Conservation (phyloP, 2,797 vertebrate species). For the Silurus lanzhouensis region DNA sequence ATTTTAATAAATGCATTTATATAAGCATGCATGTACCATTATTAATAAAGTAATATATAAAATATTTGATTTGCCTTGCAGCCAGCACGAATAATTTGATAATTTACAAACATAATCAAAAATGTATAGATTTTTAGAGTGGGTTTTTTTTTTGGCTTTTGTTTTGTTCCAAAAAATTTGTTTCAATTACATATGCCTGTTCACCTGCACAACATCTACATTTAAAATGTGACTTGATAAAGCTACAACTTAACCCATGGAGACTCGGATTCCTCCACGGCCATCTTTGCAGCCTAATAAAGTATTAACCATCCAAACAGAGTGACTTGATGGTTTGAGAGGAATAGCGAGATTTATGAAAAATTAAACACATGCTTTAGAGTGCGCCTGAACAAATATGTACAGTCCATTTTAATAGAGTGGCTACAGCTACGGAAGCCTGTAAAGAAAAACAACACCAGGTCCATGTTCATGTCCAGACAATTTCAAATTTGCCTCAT, state of each 20-base stretch:
- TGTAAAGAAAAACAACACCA: conserved; percentile 18
- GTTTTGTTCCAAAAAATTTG: background rate
- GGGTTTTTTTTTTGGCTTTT: background rate
- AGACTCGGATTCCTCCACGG: background rate
- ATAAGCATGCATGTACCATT: background rate
- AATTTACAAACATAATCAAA: no score
- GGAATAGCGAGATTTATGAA: conserved; percentile 50
- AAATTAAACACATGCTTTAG: conserved; percentile 53
- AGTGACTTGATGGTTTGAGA: conserved; percentile 40
- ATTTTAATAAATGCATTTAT: background rate
- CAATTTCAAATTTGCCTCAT: conserved; percentile 32
- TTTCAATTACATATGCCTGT: background rate
- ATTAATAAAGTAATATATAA: background rate
- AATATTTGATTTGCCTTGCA: background rate
- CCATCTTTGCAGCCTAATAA: conserved; percentile 31
- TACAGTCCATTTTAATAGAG: conserved; percentile 46
- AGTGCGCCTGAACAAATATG: conserved; percentile 47
- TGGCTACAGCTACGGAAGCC: background rate
- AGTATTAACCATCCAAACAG: conserved; percentile 51
- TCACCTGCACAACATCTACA: background rate
- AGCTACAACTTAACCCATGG: background rate
- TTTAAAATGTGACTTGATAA: background rate
- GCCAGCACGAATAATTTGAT: no score
- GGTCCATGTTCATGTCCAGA: conserved; percentile 11
- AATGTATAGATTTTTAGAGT: no score